phyloP scores from a whole-genome alignment of 2,888 invertebrate genomes.

The Sminthurides aquaticus region DNA sequence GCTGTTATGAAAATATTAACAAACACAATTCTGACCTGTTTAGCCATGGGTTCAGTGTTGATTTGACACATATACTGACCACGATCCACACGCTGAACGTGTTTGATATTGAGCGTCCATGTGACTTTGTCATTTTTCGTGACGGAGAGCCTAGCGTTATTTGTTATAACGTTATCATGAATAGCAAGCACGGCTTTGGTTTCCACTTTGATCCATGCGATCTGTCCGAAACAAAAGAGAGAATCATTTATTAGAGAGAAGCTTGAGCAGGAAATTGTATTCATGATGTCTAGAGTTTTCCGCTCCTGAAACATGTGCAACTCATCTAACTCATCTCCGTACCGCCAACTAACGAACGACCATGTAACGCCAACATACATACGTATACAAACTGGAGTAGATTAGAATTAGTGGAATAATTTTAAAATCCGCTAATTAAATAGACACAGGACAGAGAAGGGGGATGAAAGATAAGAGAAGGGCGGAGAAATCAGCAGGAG shows the following conservation, averaged over 20 bases:
- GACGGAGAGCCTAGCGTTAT: slow-evolving; percentile 78
- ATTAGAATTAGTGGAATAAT: slow-evolving; percentile 11
- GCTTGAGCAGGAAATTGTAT: too few species aligned
- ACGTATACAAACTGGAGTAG: too few species aligned
- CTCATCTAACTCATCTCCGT: background rate
- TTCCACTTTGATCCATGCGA: slow-evolving; percentile 91
- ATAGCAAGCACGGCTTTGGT: slow-evolving; percentile 71
- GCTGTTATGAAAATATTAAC: background rate
- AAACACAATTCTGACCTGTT: slow-evolving; percentile 78
- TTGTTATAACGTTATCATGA: slow-evolving; percentile 88
- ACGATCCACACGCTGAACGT: slow-evolving; percentile 75
- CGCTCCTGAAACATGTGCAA: too few species aligned
- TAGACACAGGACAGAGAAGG: background rate
- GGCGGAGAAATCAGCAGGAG: too few species aligned
- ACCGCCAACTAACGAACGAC: too few species aligned
- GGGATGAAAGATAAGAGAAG: background rate
- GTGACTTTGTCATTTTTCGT: slow-evolving; percentile 75
- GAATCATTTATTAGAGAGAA: slow-evolving; percentile 5
- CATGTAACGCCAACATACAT: too few species aligned
- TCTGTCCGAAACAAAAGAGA: slow-evolving; percentile 55
- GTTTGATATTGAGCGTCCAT: slow-evolving; percentile 81
- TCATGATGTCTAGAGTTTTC: too few species aligned
- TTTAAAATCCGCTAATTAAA: background rate
- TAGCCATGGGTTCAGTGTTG: slow-evolving; percentile 89
- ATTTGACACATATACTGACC: slow-evolving; percentile 89